Base-by-base conservation (phyloP, 2,113 vertebrate species). In the Laticauda colubrina region DNA sequence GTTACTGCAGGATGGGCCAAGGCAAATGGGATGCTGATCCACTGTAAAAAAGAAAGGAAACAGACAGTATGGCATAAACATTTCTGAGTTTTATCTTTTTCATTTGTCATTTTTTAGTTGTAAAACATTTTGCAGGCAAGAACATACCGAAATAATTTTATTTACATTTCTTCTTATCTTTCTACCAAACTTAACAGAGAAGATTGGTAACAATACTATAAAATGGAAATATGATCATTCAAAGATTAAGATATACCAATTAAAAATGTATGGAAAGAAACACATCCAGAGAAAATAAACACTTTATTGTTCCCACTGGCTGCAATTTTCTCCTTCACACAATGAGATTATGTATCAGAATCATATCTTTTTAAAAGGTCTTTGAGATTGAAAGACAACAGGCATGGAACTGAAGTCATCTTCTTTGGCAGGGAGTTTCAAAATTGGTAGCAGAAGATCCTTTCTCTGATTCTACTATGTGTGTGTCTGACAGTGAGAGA, bases 1-100 rank as follows among this genome's bases (percentile, higher is more conserved):
- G 98, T 96, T 94, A 99, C 99, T 18, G 99, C 99, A 92, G 98
- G 98, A 91, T 99, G 98, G 91, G 98, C 98, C 97, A 99, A 95
- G 0, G 99, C 99, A 88, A 99, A 99, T 89, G 99, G 99, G 92
- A 99, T 98, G 3, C 99, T 99, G 97, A 99, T 97, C 99, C 99
- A 99, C 99, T 99, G 96, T 8, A 96, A 97, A 20, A 81, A 97
- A 96, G 94, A 97, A 93, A 96, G 21, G 43, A 93, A 96, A 6
- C 12, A 89, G 5, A 53, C 94, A 26, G 55, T 92, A 56, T 10
- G 75, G 3, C 64, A 75, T 90, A 24, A 56, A 20, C 59, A 85
- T 53, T 90, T 88, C 34, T 53, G 43, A 3, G 29, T 55, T 89
- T 92, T 11, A 1, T 92, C 90, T 94, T 92, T 91, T 94, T 61